phyloP scores from a whole-genome alignment of 1,140 invertebrate genomes.

The Macrosteles quadrilineatus region DNA sequence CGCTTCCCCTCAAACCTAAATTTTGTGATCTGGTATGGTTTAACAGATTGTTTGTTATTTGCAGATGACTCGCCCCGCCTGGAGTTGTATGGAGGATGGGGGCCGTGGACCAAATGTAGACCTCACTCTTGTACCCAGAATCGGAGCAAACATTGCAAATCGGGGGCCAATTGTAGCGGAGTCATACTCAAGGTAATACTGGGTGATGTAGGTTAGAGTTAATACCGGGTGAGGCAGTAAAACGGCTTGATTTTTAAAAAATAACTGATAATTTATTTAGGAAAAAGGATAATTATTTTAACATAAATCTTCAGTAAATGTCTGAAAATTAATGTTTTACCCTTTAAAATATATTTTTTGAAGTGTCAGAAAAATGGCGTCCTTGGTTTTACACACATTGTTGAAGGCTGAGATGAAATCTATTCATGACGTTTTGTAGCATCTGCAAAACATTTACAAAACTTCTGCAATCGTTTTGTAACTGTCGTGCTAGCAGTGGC shows the following conservation, averaged over 20 bases:
- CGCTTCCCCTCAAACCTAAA: no score
- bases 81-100: constrained; percentile 3
- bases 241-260: neutral
- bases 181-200: neutral
- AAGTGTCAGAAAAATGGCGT: neutral
- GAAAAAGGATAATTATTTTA: no score
- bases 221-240: constrained; percentile 10
- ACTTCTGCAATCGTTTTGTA: no score
- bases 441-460: constrained; percentile 2
- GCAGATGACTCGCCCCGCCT: constrained; percentile 4
- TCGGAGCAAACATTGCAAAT: constrained; percentile 9
- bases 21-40: no score
- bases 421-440: neutral
- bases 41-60: no score
- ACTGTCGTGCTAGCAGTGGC: no score
- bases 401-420: neutral
- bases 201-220: no score
- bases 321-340: constrained; percentile 4
- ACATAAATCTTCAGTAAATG: neutral
- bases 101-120: neutral
- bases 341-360: neutral
- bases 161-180: neutral
- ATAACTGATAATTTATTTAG: neutral
- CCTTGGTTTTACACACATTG: constrained; percentile 6
- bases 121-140: constrained; percentile 10